These are phyloP conservation scores for Epistrophella euchroma DNA, from an alignment of 2,888 invertebrate species.

Conservation along the genomic window DNA sequence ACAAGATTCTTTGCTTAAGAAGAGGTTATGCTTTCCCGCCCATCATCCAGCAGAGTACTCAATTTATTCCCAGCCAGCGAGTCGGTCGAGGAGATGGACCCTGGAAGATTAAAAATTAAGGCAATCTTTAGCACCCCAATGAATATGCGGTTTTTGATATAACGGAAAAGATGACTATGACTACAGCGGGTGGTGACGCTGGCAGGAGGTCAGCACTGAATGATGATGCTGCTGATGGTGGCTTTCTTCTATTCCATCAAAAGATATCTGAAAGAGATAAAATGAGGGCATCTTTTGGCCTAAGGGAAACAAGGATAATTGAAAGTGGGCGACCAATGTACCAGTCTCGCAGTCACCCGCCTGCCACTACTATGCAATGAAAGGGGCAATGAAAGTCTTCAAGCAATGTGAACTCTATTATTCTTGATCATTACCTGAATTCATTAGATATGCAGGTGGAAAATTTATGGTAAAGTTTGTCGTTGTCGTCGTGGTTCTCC, in stretches of 20 bases:
- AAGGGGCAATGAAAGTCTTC: slow-evolving; percentile 42
- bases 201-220: too few species aligned
- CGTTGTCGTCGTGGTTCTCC: slow-evolving; percentile 48
- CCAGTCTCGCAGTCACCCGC: neutral
- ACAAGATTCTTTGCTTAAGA: slow-evolving; percentile 21
- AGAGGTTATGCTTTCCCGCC: slow-evolving; percentile 13
- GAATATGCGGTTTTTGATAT: slow-evolving; percentile 45
- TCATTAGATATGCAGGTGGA: slow-evolving; percentile 53
- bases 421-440: slow-evolving; percentile 72
- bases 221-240: neutral
- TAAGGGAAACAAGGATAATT: slow-evolving; percentile 69
- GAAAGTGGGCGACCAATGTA: slow-evolving; percentile 52
- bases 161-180: neutral
- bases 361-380: neutral
- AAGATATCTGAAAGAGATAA: slow-evolving; percentile 72
- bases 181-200: too few species aligned
- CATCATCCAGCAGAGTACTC: neutral
- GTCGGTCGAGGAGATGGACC: slow-evolving; percentile 51
- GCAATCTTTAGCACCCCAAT: slow-evolving; percentile 61
- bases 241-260: slow-evolving; percentile 42
- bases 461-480: slow-evolving; percentile 50
- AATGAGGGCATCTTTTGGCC: slow-evolving; percentile 65
- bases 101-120: slow-evolving; percentile 71
- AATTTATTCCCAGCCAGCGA: slow-evolving; percentile 14
- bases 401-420: slow-evolving; percentile 69